Conservation (phyloP, 1,140 invertebrate species). For the Popillia japonica region DNA sequence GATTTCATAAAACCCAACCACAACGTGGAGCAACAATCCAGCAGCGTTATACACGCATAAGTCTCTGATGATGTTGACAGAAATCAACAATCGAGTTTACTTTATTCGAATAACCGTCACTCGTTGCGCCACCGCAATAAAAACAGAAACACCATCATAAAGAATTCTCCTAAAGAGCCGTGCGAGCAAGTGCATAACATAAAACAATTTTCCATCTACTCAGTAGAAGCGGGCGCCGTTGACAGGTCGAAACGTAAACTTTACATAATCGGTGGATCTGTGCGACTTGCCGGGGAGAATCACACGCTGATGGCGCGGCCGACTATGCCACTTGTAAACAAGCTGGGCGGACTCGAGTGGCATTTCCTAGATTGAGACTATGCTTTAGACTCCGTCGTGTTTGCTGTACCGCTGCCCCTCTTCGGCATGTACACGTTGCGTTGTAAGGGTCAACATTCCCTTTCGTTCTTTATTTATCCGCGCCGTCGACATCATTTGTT, state of each 20-base stretch:
- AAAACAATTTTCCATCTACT: constrained; percentile 14
- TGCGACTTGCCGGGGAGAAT: neutral
- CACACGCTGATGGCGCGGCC: constrained; percentile 2
- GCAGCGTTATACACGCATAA: neutral
- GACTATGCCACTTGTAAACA: constrained; percentile 39
- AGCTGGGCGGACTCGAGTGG: constrained; percentile 46
- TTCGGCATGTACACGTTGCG: neutral
- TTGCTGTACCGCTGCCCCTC: neutral
- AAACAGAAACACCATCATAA: constrained; percentile 5
- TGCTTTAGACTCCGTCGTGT: constrained; percentile 43
- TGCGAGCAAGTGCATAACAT: neutral
- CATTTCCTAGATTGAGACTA: constrained; percentile 47
- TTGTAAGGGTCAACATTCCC: constrained; percentile 10
- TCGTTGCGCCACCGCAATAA: constrained; percentile 16
- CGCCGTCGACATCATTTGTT: constrained; percentile 9
- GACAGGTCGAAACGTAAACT: constrained; percentile 11
- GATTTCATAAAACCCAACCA: neutral
- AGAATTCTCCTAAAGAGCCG: constrained; percentile 13
- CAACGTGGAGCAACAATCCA: neutral
- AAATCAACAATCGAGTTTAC: constrained; percentile 14
- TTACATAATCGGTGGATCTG: constrained; percentile 9
- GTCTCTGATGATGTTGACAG: neutral
- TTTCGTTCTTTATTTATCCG: constrained; percentile 15
- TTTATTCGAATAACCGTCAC: constrained; percentile 5
- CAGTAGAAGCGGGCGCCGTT: neutral